Percentiles rank a stretch among this genome's conserved stretches.
These are phyloP conservation scores for Nothobranchius furzeri DNA, from an alignment of 2,113 vertebrate genomes.

Conservation along the genomic window DNA sequence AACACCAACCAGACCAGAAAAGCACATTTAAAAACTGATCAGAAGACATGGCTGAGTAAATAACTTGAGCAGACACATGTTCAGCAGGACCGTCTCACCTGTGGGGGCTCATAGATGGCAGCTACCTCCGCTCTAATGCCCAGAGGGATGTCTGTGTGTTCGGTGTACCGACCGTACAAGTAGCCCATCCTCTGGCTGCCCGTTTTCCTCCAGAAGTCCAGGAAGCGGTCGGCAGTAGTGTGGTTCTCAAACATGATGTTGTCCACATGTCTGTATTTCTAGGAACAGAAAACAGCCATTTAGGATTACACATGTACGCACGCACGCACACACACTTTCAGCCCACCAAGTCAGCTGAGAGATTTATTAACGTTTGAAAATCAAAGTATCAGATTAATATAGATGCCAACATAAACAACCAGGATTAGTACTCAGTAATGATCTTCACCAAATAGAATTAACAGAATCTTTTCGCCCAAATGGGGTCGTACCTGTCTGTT, in stretches of 20 bases:
- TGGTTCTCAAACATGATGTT: conserved; percentile 99
- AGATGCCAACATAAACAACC: no score
- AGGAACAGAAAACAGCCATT: conserved; percentile 1
- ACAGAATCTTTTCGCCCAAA: fast-evolving
- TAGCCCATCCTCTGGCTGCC: conserved; percentile 94
- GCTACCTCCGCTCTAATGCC: conserved; percentile 95
- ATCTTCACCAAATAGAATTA: neutral
- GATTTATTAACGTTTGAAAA: no score
- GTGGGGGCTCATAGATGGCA: conserved; percentile 96
- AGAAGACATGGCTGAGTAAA: fast-evolving
- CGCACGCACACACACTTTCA: no score
- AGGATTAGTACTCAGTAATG: no score
- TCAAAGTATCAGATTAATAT: no score
- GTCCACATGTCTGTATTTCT: conserved; percentile 99
- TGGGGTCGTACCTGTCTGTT: conserved; percentile 87
- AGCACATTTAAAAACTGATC: neutral
- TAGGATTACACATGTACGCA: neutral
- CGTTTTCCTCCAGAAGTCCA: conserved; percentile 99
- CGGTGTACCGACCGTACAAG: conserved; percentile 92
- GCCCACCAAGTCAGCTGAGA: no score
- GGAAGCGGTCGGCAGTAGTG: conserved; percentile 96
- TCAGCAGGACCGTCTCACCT: conserved; percentile 75
- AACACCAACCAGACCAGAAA: neutral
- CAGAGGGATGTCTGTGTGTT: conserved; percentile 97
- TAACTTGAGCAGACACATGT: no score